Conservation (phyloP, 2,888 invertebrate genomes). For the Dinocampus coccinellae region DNA sequence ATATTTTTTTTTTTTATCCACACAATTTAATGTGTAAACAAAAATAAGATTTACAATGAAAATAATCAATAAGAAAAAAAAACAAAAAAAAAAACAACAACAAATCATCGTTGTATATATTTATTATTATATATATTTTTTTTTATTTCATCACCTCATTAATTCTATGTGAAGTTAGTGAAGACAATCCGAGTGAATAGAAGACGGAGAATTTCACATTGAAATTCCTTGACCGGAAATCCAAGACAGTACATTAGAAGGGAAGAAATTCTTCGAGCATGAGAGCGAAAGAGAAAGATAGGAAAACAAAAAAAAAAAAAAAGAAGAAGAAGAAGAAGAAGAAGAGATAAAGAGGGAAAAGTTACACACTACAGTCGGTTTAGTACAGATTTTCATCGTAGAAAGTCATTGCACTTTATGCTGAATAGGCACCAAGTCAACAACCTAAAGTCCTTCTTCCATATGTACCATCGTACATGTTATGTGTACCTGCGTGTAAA, state of each 20-base stretch:
- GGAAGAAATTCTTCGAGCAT: conserved; percentile 26
- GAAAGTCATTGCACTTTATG: conserved; percentile 67
- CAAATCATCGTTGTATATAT: no score
- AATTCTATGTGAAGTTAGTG: neutral
- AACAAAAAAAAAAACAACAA: neutral
- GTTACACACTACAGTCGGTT: conserved; percentile 27
- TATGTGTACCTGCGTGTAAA: conserved; percentile 28
- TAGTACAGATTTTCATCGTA: conserved; percentile 63
- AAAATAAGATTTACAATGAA: conserved; percentile 23
- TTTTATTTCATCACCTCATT: neutral
- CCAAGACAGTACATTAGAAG: conserved; percentile 22
- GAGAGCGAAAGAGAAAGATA: conserved; percentile 7
- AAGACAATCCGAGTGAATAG: neutral
- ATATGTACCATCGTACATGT: conserved; percentile 27
- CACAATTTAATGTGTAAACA: conserved; percentile 21
- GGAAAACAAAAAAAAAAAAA: no score
- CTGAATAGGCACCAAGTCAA: conserved; percentile 67
- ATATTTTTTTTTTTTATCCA: neutral
- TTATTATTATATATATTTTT: no score
- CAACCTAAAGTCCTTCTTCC: conserved; percentile 52
- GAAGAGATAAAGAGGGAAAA: no score
- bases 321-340: no score
- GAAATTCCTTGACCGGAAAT: conserved; percentile 41
- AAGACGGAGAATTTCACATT: conserved; percentile 18
- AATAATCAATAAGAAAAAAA: no score